phyloP scores from a whole-genome alignment of 2,888 invertebrate species.

The Agriopis leucophaearia region DNA sequence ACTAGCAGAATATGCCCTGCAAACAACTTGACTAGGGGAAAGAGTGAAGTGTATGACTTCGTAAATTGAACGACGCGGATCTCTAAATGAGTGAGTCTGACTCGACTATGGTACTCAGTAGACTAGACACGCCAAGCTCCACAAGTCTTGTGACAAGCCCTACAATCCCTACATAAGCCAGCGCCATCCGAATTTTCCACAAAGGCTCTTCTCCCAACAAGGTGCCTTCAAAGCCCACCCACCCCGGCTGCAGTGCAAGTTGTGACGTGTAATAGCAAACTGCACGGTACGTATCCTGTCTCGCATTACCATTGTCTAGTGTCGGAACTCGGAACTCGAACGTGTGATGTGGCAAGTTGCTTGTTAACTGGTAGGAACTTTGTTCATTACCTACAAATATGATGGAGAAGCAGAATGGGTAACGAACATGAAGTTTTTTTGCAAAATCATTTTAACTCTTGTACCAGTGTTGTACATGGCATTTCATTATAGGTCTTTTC shows the following conservation, averaged over 20 bases:
- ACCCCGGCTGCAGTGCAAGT: conserved; percentile 7
- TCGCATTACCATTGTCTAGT: conserved; percentile 26
- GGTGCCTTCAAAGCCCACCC: background rate
- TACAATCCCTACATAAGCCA: background rate
- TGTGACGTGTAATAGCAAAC: conserved; percentile 24
- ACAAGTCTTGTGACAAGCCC: conserved; percentile 2
- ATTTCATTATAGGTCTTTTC: no score
- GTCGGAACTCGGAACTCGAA: conserved; percentile 2
- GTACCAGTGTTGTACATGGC: no score
- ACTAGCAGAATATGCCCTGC: no score
- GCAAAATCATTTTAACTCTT: no score
- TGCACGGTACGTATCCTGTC: conserved; percentile 19
- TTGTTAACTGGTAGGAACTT: conserved; percentile 8
- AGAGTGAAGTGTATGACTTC: no score
- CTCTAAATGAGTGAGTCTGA: no score
- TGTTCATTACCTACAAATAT: no score
- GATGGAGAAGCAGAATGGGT: no score
- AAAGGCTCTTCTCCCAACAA: conserved; percentile 1
- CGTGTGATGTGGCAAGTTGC: conserved; percentile 19
- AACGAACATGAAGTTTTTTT: no score
- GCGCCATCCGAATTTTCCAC: background rate
- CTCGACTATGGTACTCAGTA: background rate
- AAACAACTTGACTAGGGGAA: no score
- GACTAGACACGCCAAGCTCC: background rate
- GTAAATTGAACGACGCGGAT: no score